Conservation (phyloP, 2,888 invertebrate species). For the Hyppa rectilinea region DNA sequence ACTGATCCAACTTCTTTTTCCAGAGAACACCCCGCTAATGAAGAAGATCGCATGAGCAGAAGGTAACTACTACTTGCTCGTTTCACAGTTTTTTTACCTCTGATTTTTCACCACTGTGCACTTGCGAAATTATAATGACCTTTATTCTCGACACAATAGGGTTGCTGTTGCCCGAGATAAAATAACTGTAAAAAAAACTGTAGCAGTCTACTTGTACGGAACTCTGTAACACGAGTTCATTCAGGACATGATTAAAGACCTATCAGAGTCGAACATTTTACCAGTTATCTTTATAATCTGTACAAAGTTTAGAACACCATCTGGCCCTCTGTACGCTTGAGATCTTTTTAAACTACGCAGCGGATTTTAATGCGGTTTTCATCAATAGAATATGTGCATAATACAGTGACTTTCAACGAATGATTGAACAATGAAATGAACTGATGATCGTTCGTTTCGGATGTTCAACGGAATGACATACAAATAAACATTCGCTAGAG, state of each 20-base stretch:
- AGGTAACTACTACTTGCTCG: constrained; percentile 57
- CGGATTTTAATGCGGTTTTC: too few species aligned
- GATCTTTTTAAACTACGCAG: too few species aligned
- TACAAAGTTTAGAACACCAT: too few species aligned
- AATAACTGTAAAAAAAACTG: background rate
- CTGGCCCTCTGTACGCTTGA: too few species aligned
- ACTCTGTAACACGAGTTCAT: too few species aligned
- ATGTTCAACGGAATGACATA: too few species aligned
- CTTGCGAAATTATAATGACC: background rate
- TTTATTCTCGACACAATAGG: background rate
- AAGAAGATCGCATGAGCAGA: constrained; percentile 67
- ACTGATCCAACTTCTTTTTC: constrained; percentile 51
- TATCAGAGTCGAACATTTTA: too few species aligned
- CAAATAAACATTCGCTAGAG: background rate
- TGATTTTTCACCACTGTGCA: background rate
- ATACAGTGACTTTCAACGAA: too few species aligned
- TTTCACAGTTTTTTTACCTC: background rate
- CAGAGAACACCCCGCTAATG: constrained; percentile 66
- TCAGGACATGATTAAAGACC: too few species aligned
- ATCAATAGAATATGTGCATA: too few species aligned
- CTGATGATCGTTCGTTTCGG: background rate
- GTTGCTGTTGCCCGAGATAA: background rate
- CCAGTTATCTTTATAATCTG: too few species aligned
- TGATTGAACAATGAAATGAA: background rate
- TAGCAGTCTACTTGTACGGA: too few species aligned